Evolutionary conservation across 53 echinoderm and acorn worm genomes (phyloP).

Genomic region (Luidia sarsii): DNA sequence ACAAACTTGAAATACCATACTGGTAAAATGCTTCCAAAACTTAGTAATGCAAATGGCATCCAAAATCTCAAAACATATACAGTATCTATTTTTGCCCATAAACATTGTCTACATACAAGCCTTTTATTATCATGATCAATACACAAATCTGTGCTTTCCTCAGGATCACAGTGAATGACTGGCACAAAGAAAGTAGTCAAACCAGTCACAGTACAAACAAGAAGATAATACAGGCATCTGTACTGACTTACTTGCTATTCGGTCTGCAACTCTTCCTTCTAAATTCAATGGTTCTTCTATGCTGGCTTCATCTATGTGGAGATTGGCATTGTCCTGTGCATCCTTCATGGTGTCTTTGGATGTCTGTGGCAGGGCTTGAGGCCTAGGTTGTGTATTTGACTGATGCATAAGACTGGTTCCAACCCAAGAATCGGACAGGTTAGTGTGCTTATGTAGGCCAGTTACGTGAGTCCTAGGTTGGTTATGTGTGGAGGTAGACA

Average conservation of each 20-base stretch:
- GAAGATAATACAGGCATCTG: not conserved
- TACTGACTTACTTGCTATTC: conserved; percentile 58
- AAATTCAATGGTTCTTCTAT: conserved; percentile 41
- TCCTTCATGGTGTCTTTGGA: not conserved
- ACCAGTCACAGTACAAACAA: not conserved
- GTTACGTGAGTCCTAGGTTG: conserved; percentile 50
- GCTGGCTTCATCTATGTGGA: conserved; percentile 71
- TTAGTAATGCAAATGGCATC: too few species aligned
- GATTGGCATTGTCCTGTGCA: conserved; percentile 50
- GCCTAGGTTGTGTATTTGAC: conserved; percentile 32
- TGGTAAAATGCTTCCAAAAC: too few species aligned
- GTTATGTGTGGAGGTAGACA: conserved; percentile 58
- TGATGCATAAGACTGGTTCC: conserved; percentile 8
- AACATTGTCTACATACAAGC: too few species aligned
- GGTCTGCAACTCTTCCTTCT: conserved; percentile 52
- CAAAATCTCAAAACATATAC: too few species aligned
- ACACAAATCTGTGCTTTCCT: too few species aligned
- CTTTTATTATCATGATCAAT: too few species aligned
- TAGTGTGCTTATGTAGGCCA: not conserved
- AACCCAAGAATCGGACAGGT: conserved; percentile 2
- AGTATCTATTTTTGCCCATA: too few species aligned
- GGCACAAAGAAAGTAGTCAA: not conserved
- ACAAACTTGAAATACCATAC: too few species aligned
- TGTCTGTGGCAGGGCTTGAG: too few species aligned
- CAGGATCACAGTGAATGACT: too few species aligned